Evolutionary conservation across 2,888 invertebrate species (phyloP), one percentile per base, ranked within the genome.

Genomic region (Lottia scabra): DNA sequence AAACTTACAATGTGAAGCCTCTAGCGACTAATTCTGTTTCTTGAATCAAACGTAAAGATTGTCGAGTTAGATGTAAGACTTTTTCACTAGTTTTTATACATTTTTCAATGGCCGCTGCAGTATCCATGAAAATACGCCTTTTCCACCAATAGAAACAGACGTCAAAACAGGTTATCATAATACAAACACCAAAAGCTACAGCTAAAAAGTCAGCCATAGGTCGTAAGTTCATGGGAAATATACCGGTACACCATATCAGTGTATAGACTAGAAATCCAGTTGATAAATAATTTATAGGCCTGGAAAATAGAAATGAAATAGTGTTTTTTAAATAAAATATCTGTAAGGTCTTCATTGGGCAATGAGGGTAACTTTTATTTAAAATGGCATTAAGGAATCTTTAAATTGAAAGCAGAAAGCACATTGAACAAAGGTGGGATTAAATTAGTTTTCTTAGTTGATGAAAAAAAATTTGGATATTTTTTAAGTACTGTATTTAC

Each of bases 1-100:
- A 6, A 19, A 83, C 86, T 83, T 77, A 85, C 85, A 87, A 67
- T 1, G 86, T 87, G 68, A 86, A 87, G 16, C 87, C 87, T 70
- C 85, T 75, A 2, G 81, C 79, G 27, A 87, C 82, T n/a, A 87
- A 79, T 67, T 87, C 87, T 4, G 80, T 76, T 73, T 87, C 87
- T 68, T 86, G 86, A 30, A 87, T 79, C 30, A 86, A 73, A n/a
- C 84, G 75, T 19, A 85, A 67, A 30, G 81, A 78, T 70, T 80
- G 81, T 63, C 75, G 77, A n/a, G 74, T 71, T 26, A 67, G 63
- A 16, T 56, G 71, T 3, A 76, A 15, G 26, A 79, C 45, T 13
- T 27, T 38, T 46, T 75, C 75, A 38, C 66, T 70, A 10, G 16
- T 67, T 13, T 30, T 65, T 38, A 73, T 67, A 65, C 48, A 27